phyloP scores from a whole-genome alignment of 2,797 vertebrate species.

The Falco columbarius region DNA sequence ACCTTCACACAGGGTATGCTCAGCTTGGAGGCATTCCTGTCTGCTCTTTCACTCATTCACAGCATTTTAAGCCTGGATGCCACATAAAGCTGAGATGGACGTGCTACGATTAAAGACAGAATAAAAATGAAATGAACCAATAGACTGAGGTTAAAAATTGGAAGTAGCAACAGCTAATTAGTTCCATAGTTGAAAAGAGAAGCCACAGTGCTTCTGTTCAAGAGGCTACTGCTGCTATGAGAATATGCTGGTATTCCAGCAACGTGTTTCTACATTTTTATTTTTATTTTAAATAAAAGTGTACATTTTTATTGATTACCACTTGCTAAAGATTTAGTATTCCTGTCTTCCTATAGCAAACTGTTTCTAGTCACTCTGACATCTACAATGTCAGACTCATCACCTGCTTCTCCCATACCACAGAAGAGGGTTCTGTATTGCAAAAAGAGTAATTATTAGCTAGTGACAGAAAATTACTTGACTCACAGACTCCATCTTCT shows the following conservation, averaged over 20 bases:
- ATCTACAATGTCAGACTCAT: neutral
- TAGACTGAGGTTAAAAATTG: constrained; percentile 59
- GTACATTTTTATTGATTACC: neutral
- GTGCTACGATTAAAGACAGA: constrained; percentile 65
- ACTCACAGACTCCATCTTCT: neutral
- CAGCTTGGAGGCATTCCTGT: constrained; percentile 65
- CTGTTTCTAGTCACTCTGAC: neutral
- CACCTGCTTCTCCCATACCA: neutral
- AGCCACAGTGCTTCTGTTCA: constrained; percentile 23
- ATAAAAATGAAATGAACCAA: constrained; percentile 69
- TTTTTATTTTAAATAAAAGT: neutral
- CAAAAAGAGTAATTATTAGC: neutral
- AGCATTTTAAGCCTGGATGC: constrained; percentile 55
- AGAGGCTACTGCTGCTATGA: constrained; percentile 12
- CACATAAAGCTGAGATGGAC: constrained; percentile 51
- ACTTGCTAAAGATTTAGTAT: neutral
- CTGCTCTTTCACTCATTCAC: constrained; percentile 52
- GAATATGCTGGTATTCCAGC: neutral
- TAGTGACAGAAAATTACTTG: neutral
- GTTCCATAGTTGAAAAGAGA: constrained; percentile 42
- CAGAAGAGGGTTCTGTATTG: neutral
- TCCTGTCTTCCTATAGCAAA: neutral
- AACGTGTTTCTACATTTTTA: neutral
- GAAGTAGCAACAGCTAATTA: constrained; percentile 65
- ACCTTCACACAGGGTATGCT: constrained; percentile 54